phyloP scores from a whole-genome alignment of 2,888 invertebrate species.

The Tridacna crocea region DNA sequence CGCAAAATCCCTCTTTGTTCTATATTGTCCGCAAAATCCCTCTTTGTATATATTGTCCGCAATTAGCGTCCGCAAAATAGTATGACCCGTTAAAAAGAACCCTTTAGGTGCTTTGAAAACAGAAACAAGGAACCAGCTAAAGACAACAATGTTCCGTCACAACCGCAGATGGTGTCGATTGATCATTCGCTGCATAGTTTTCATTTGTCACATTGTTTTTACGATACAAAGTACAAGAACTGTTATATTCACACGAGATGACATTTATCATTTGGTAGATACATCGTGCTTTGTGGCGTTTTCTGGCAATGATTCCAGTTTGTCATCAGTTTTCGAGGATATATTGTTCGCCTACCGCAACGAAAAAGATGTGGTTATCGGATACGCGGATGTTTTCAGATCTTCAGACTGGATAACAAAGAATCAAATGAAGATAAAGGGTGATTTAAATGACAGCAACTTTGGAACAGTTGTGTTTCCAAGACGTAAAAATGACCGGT shows the following conservation, averaged over 20 bases:
- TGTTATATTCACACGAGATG: constrained; percentile 25
- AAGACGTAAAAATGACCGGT: constrained; percentile 62
- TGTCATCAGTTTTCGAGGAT: constrained; percentile 40
- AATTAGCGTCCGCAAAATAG: too few species aligned
- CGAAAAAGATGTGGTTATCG: constrained; percentile 61
- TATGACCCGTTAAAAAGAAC: too few species aligned
- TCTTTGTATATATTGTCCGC: too few species aligned
- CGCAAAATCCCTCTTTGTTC: too few species aligned
- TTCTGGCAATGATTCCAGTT: background rate
- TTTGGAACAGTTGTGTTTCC: constrained; percentile 57
- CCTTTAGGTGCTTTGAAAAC: too few species aligned
- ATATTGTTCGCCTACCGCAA: constrained; percentile 52
- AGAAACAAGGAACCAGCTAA: too few species aligned
- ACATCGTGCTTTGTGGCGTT: constrained; percentile 55
- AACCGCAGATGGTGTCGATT: too few species aligned
- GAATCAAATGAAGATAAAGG: constrained; percentile 32
- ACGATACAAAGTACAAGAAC: background rate
- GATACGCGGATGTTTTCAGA: constrained; percentile 39
- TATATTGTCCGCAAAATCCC: too few species aligned
- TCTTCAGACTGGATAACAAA: constrained; percentile 62
- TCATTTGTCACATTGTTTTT: background rate
- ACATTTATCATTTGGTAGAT: constrained; percentile 40
- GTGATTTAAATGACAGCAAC: background rate
- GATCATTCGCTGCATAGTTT: background rate
- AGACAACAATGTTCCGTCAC: too few species aligned